These are phyloP conservation scores for Odontamblyopus rebecca DNA, from an alignment of 2,797 vertebrate genomes.

Conservation along the genomic window DNA sequence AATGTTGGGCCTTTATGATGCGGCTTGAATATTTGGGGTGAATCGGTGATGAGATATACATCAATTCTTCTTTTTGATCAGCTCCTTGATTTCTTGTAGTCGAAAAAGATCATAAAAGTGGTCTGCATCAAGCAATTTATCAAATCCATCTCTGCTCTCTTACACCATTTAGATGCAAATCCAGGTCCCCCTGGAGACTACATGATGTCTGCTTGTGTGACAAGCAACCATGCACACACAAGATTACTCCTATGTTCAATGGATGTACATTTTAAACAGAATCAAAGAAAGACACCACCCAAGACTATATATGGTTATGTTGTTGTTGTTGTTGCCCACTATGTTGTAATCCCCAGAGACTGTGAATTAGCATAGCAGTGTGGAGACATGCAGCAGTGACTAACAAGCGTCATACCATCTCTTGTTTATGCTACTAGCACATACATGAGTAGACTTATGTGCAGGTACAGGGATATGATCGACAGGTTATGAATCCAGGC, in stretches of 20 bases:
- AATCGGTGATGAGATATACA: conserved; percentile 14
- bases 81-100: conserved; percentile 29
- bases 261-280: neutral
- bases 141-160: neutral
- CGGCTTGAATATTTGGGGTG: conserved; percentile 6
- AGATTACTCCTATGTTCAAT: neutral
- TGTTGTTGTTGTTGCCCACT: conserved; percentile 1
- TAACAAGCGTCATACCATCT: conserved; percentile 10
- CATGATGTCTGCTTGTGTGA: conserved; percentile 13
- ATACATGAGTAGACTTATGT: conserved; percentile 11
- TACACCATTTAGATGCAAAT: conserved; percentile 14
- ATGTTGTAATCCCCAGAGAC: conserved; percentile 10
- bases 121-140: conserved; percentile 27
- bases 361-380: conserved; percentile 9
- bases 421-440: neutral
- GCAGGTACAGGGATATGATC: conserved; percentile 7
- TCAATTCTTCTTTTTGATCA: conserved; percentile 28
- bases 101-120: conserved; percentile 24
- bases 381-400: neutral
- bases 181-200: neutral
- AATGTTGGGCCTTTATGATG: neutral
- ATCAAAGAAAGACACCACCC: neutral
- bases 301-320: neutral
- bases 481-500: conserved; percentile 11
- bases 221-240: neutral